Evolutionary conservation across 2,797 vertebrate genomes (phyloP).

Genomic region (Champsocephalus gunnari): DNA sequence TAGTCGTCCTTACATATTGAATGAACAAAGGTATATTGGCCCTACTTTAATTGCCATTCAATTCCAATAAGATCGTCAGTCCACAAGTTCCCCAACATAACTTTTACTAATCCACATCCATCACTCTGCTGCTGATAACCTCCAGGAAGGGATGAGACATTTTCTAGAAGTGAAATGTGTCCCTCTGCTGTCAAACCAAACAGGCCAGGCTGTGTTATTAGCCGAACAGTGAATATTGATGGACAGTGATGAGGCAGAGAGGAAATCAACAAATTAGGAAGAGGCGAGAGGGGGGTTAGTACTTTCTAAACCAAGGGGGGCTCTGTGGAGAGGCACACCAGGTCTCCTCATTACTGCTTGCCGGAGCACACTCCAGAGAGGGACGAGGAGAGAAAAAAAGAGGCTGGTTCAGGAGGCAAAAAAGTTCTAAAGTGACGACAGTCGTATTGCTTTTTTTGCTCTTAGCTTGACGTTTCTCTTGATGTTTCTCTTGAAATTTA

Average conservation of each 20-base stretch:
- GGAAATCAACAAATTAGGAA: constrained; percentile 54
- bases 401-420: constrained; percentile 1
- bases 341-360: constrained; percentile 64
- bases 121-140: constrained; percentile 58
- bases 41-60: constrained; percentile 61
- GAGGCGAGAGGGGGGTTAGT: constrained; percentile 36
- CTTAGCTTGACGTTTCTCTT: no score
- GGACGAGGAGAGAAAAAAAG: neutral
- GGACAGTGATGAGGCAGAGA: constrained; percentile 63
- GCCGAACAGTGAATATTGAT: constrained; percentile 63
- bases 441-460: constrained; percentile 8
- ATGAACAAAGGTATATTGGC: constrained; percentile 40
- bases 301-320: constrained; percentile 29
- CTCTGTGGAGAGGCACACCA: constrained; percentile 41
- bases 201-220: constrained; percentile 57
- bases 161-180: constrained; percentile 63
- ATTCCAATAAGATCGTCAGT: constrained; percentile 61
- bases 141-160: constrained; percentile 49
- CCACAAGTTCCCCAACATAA: constrained; percentile 57
- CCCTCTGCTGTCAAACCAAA: constrained; percentile 55
- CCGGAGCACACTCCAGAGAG: constrained; percentile 40
- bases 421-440: constrained; percentile 7
- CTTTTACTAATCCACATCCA: constrained; percentile 61
- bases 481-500: constrained; percentile 19
- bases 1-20: constrained; percentile 17